A percentile compares a stretch with the other conserved stretches of the same genome.
These are phyloP conservation scores for Rhodeus uyekii DNA, from an alignment of 2,797 vertebrate species.

Conservation along the genomic window DNA sequence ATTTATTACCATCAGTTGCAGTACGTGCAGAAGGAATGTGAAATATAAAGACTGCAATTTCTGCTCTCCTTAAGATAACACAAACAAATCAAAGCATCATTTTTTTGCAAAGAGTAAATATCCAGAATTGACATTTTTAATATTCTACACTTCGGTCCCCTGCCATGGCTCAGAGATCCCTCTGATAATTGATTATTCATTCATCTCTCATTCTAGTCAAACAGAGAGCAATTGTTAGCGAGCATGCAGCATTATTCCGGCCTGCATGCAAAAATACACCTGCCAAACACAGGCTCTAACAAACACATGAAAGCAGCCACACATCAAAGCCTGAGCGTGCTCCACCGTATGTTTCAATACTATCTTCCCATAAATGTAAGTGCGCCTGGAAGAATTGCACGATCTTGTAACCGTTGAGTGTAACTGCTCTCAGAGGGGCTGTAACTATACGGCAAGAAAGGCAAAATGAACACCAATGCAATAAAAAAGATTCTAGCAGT, in stretches of 20 bases:
- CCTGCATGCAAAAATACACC: constrained; percentile 58
- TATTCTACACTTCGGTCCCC: constrained; percentile 6
- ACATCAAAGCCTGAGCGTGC: constrained; percentile 52
- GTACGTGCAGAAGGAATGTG: neutral
- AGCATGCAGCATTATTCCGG: constrained; percentile 17
- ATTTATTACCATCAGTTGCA: neutral
- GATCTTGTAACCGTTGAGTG: constrained; percentile 38
- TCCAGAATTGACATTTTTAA: constrained; percentile 18
- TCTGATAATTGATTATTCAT: constrained; percentile 49
- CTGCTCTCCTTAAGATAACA: constrained; percentile 14
- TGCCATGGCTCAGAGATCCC: neutral
- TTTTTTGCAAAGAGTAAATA: constrained; percentile 2
- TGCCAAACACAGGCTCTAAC: constrained; percentile 39
- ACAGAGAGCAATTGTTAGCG: constrained; percentile 35
- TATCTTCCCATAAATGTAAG: constrained; percentile 36
- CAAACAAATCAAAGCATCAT: constrained; percentile 14
- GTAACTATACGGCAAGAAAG: constrained; percentile 37
- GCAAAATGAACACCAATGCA: constrained; percentile 28
- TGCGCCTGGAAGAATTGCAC: constrained; percentile 30
- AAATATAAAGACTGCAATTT: neutral
- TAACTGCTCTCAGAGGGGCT: constrained; percentile 39
- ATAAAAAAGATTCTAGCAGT: constrained; percentile 34
- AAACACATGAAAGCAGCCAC: constrained; percentile 56
- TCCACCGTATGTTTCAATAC: constrained; percentile 40
- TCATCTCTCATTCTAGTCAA: constrained; percentile 46